Conservation (phyloP, 2,113 vertebrate species). For the Malurus alboscapulatus region DNA sequence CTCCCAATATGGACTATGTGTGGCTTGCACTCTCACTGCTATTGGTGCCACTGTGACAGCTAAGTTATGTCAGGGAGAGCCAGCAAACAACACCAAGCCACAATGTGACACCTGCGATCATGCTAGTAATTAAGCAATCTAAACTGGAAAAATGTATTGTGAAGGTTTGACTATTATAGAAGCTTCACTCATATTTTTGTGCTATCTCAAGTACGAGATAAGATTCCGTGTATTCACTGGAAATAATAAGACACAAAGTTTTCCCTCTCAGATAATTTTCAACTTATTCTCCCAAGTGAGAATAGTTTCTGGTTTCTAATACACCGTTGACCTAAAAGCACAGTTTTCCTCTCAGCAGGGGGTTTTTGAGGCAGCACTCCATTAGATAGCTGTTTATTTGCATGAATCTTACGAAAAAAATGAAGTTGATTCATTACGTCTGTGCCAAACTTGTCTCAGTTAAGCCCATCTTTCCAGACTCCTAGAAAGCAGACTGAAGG, state of each 20-base stretch:
- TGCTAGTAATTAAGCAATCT: neutral
- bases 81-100: neutral
- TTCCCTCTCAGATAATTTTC: neutral
- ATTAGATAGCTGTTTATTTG: neutral
- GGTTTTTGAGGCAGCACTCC: neutral
- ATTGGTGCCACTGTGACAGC: neutral
- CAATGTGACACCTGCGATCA: neutral
- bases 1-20: too few species aligned
- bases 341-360: neutral
- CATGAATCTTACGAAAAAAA: neutral
- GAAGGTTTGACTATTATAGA: neutral
- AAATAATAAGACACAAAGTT: conserved; percentile 10
- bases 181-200: neutral
- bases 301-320: conserved; percentile 12
- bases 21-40: neutral
- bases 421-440: neutral
- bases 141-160: neutral
- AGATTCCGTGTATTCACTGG: neutral
- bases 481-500: neutral
- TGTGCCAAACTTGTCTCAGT: neutral
- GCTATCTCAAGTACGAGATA: neutral
- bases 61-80: neutral
- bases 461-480: neutral
- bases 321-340: neutral
- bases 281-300: neutral